Conservation (phyloP, 2,888 invertebrate species). For the Archips xylosteana region DNA sequence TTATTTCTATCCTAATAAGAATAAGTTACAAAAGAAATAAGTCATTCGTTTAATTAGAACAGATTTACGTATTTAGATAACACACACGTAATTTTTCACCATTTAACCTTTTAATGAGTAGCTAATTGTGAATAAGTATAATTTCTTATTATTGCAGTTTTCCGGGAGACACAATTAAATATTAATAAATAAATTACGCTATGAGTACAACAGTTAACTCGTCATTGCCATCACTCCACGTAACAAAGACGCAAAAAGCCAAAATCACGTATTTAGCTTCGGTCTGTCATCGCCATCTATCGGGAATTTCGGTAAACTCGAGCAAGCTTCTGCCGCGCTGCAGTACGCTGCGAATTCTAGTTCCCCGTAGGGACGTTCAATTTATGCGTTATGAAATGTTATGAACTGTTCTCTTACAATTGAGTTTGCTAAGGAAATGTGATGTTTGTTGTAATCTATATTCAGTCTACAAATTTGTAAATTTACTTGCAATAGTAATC, state of each 20-base stretch:
- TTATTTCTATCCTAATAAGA: too few relatives aligned
- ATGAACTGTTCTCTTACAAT: conserved; percentile 26
- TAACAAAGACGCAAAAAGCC: conserved; percentile 16
- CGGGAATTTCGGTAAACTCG: conserved; percentile 17
- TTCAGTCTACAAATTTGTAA: not conserved
- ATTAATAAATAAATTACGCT: not conserved
- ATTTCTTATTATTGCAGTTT: not conserved
- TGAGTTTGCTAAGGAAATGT: conserved; percentile 9
- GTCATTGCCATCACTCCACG: not conserved
- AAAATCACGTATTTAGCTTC: conserved; percentile 10
- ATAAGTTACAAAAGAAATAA: too few relatives aligned
- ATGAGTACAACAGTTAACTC: not conserved
- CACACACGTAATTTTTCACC: not conserved
- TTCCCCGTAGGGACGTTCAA: conserved; percentile 27
- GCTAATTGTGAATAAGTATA: not conserved
- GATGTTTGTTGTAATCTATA: not conserved
- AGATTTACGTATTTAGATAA: too few relatives aligned
- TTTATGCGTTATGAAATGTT: conserved; percentile 34
- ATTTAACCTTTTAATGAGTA: not conserved
- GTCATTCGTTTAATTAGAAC: too few relatives aligned
- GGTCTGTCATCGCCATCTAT: conserved; percentile 35
- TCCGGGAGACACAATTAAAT: not conserved
- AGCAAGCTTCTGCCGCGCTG: conserved; percentile 5
- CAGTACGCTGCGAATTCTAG: conserved; percentile 29
- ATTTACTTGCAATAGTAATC: not conserved